Percentiles rank a stretch among this genome's conserved stretches.
phyloP scores from a whole-genome alignment of 1,140 invertebrate species.

The Rhynchophorus ferrugineus region DNA sequence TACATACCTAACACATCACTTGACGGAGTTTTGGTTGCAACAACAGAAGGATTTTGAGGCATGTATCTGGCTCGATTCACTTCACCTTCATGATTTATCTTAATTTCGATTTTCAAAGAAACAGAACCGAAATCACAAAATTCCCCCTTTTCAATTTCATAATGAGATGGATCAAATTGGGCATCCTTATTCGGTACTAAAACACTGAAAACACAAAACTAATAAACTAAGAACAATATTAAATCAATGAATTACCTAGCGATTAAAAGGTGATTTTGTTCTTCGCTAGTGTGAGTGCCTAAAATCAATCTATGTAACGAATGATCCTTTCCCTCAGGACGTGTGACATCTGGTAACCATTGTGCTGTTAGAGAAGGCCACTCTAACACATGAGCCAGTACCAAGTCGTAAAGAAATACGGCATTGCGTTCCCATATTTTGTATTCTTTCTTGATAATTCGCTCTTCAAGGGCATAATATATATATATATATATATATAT shows the following conservation, averaged over 20 bases:
- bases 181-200: slow-evolving; percentile 98
- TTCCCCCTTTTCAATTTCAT: slow-evolving; percentile 98
- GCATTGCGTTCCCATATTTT: slow-evolving; percentile 99
- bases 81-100: slow-evolving; percentile 99
- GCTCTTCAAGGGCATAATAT: slow-evolving; percentile 75
- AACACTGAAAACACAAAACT: slow-evolving; percentile 63
- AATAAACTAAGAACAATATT: too few species aligned
- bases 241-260: slow-evolving; percentile 50
- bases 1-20: slow-evolving; percentile 81
- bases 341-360: slow-evolving; percentile 97
- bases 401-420: slow-evolving; percentile 94
- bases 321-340: slow-evolving; percentile 97
- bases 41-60: slow-evolving; percentile 99
- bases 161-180: slow-evolving; percentile 98
- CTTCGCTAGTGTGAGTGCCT: slow-evolving; percentile 99
- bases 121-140: slow-evolving; percentile 99
- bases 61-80: slow-evolving; percentile 98
- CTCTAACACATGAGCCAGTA: slow-evolving; percentile 96
- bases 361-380: slow-evolving; percentile 98
- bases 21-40: slow-evolving; percentile 98
- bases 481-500: too few species aligned
- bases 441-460: slow-evolving; percentile 99
- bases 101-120: slow-evolving; percentile 98
- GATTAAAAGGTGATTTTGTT: slow-evolving; percentile 98
- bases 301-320: slow-evolving; percentile 96